Evolutionary conservation across 2,797 vertebrate genomes (phyloP), one percentile per base, ranked within the genome.

Genomic region (Parambassis ranga): DNA sequence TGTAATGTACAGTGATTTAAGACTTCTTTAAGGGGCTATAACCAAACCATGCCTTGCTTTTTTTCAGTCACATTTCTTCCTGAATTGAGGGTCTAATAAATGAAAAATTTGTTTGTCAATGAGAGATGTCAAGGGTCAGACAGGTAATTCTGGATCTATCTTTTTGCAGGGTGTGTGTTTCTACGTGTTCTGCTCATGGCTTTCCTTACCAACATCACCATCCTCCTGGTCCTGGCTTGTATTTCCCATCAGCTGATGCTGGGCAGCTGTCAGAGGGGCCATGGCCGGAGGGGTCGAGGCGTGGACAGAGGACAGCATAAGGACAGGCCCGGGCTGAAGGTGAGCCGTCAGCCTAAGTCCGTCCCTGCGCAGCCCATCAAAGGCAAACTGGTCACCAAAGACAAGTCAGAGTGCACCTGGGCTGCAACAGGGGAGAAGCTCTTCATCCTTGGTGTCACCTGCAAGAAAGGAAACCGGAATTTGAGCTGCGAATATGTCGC

Each of bases 331-430:
- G 44, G 87, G 28, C 48, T 66, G 37, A 48, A 76, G 52, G 48
- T 64, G 27, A 36, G 51, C 79, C 71, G 51, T n/a, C 78, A 61
- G 10, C 2, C 63, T 4, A 82, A 70, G 77, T 72, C 65, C 77
- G 67, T 24, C 58, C 4, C 10, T 19, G 7, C 20, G 64, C 88
- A 58, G 35, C 76, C 61, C 1, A 24, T 81, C 8, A 90, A 84
- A 71, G 95, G 95, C 36, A 93, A 86, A 55, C 89, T 95, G 70
- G 55, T 83, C 35, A 91, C 79, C 53, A 91, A 86, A 75, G 94
- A 95, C 67, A 92, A 93, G 8, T 83, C 73, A 4, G 75, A 82
- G 16, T 98, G 97, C 56, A 92, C 47, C 3, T 99, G 96, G 96
- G 72, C 55, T 1, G 91, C 86, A 4, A 75, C 50, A 0, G 77